These are phyloP conservation scores for Anaspis maculata DNA, from an alignment of 2,888 invertebrate species.

Conservation along the genomic window DNA sequence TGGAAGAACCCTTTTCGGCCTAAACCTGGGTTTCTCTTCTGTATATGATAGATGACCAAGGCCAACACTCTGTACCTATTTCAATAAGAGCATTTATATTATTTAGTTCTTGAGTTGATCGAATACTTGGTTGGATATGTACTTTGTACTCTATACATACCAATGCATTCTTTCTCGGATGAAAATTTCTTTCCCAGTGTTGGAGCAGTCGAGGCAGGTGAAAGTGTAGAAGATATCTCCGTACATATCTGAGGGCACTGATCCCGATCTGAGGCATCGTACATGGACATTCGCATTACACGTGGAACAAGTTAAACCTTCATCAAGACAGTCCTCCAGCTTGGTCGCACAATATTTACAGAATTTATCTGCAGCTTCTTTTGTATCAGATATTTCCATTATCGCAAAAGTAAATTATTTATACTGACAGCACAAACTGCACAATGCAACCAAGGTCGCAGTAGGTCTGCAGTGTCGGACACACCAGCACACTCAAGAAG, in stretches of 20 bases:
- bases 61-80: slow-evolving; percentile 68
- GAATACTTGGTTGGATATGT: slow-evolving; percentile 4
- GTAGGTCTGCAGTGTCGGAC: no score
- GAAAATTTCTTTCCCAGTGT: slow-evolving; percentile 49
- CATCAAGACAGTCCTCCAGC: slow-evolving; percentile 48
- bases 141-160: slow-evolving; percentile 37
- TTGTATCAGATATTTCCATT: no score
- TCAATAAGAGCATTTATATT: no score
- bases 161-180: slow-evolving; percentile 61
- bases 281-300: slow-evolving; percentile 58
- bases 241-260: slow-evolving; percentile 61
- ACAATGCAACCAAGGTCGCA: no score
- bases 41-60: slow-evolving; percentile 68
- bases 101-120: no score
- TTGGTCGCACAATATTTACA: slow-evolving; percentile 54
- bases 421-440: no score
- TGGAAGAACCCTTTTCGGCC: slow-evolving; percentile 78
- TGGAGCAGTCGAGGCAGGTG: slow-evolving; percentile 58
- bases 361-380: slow-evolving; percentile 12
- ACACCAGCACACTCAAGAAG: no score
- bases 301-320: slow-evolving; percentile 53
- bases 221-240: slow-evolving; percentile 72
- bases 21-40: slow-evolving; percentile 60
- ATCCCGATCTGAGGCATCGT: slow-evolving; percentile 55
- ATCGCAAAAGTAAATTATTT: no score